phyloP scores from a whole-genome alignment of 1,140 invertebrate species.

The Lucilia cuprina region DNA sequence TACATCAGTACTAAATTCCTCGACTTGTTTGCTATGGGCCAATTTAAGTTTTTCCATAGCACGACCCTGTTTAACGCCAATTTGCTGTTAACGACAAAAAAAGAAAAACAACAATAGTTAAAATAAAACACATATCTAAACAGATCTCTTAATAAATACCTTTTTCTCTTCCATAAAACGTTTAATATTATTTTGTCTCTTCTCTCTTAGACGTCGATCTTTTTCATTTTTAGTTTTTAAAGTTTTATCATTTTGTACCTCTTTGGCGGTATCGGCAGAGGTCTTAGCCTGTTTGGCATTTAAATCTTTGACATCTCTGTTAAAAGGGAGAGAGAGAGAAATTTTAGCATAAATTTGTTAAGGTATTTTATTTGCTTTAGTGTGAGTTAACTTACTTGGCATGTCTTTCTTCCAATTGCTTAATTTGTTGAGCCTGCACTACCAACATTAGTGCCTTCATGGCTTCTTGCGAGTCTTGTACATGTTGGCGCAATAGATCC shows the following conservation, averaged over 20 bases:
- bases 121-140: neutral
- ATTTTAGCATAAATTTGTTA: neutral
- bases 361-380: neutral
- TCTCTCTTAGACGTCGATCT: conserved; percentile 90
- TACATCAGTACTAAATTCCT: conserved; percentile 89
- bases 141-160: conserved; percentile 53
- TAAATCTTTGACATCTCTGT: conserved; percentile 94
- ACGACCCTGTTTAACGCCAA: conserved; percentile 87
- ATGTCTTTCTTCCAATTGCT: conserved; percentile 88
- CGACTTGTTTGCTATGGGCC: conserved; percentile 90
- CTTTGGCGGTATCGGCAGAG: conserved; percentile 95
- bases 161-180: conserved; percentile 98
- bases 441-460: conserved; percentile 86
- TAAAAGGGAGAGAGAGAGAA: conserved; percentile 39
- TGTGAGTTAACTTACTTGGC: conserved; percentile 72
- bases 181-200: conserved; percentile 99
- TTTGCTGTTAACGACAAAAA: conserved; percentile 65
- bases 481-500: conserved; percentile 81
- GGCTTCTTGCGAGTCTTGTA: conserved; percentile 84
- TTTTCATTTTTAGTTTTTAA: conserved; percentile 97
- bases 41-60: conserved; percentile 94
- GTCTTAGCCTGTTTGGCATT: conserved; percentile 94
- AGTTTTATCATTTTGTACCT: conserved; percentile 94
- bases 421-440: conserved; percentile 86
- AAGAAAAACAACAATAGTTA: too few species aligned